Percentiles rank a stretch among this genome's conserved stretches.
These are phyloP conservation scores for Diorhabda carinulata DNA, from an alignment of 1,140 invertebrate species.

Conservation along the genomic window DNA sequence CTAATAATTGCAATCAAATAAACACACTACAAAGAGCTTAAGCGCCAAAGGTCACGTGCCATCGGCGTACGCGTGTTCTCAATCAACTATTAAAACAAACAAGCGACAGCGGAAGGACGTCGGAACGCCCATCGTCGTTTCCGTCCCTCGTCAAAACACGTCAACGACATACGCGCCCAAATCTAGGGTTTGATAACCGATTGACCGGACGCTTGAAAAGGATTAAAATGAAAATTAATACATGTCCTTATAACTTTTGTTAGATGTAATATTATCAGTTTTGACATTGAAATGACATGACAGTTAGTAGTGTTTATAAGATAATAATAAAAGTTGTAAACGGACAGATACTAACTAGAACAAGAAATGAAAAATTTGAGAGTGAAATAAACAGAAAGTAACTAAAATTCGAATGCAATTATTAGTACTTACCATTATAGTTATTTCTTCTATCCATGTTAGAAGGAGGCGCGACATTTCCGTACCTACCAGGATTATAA, in stretches of 20 bases:
- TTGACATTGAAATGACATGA: no score
- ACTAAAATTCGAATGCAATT: no score
- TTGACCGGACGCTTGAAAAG: neutral
- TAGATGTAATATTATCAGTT: no score
- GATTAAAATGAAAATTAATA: neutral
- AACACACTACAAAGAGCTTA: neutral
- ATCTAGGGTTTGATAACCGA: neutral
- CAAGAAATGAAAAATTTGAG: no score
- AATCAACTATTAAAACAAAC: conserved; percentile 17
- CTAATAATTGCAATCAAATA: conserved; percentile 11
- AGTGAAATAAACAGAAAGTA: no score
- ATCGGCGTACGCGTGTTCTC: conserved; percentile 10
- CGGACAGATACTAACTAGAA: no score
- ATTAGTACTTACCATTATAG: conserved; percentile 19
- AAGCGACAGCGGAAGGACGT: conserved; percentile 1
- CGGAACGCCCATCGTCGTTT: neutral
- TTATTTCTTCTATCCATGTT: conserved; percentile 28
- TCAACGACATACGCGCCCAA: neutral
- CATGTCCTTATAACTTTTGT: no score
- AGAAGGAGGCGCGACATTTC: conserved; percentile 35
- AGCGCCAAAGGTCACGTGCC: conserved; percentile 13
- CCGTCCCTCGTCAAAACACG: conserved; percentile 1
- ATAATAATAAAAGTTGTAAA: no score
- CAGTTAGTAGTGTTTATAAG: no score
- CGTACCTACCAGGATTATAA: conserved; percentile 25